phyloP scores from a whole-genome alignment of 2,797 vertebrate genomes.

The Sparus aurata region DNA sequence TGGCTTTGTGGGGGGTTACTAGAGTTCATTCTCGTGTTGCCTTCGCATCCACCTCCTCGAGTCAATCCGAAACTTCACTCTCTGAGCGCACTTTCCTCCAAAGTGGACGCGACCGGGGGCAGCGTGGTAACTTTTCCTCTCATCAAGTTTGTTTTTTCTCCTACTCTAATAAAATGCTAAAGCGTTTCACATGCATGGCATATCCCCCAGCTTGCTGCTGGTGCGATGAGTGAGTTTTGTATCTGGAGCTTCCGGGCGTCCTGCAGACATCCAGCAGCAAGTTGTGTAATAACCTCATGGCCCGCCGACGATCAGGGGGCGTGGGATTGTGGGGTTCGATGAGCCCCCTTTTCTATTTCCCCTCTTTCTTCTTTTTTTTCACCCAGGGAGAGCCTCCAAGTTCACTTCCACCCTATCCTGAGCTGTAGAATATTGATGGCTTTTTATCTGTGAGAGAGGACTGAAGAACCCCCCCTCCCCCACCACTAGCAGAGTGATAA shows the following conservation, averaged over 20 bases:
- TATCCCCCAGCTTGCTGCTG: constrained; percentile 7
- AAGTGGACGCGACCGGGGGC: background rate
- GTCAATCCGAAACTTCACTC: constrained; percentile 37
- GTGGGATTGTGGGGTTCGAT: constrained; percentile 57
- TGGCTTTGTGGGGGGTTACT: constrained; percentile 81
- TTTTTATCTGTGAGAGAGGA: constrained; percentile 30
- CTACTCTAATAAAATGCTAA: constrained; percentile 6
- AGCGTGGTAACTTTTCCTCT: background rate
- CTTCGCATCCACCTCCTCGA: background rate
- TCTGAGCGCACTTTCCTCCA: background rate
- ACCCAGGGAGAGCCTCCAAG: constrained; percentile 46
- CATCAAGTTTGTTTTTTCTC: constrained; percentile 24
- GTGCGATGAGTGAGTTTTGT: constrained; percentile 60
- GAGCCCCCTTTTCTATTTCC: constrained; percentile 10
- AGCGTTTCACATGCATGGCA: constrained; percentile 41
- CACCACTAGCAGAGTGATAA: constrained; percentile 19
- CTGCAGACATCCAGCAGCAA: constrained; percentile 49
- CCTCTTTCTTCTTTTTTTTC: background rate
- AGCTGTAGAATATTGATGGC: constrained; percentile 49
- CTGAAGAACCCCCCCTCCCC: background rate
- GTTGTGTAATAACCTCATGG: constrained; percentile 71
- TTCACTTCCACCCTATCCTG: constrained; percentile 32
- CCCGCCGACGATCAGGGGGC: constrained; percentile 42
- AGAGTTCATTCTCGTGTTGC: constrained; percentile 74
- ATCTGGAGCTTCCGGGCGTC: constrained; percentile 45